These are phyloP conservation scores for Halictus rubicundus DNA, from an alignment of 1,140 invertebrate genomes.

Conservation along the genomic window DNA sequence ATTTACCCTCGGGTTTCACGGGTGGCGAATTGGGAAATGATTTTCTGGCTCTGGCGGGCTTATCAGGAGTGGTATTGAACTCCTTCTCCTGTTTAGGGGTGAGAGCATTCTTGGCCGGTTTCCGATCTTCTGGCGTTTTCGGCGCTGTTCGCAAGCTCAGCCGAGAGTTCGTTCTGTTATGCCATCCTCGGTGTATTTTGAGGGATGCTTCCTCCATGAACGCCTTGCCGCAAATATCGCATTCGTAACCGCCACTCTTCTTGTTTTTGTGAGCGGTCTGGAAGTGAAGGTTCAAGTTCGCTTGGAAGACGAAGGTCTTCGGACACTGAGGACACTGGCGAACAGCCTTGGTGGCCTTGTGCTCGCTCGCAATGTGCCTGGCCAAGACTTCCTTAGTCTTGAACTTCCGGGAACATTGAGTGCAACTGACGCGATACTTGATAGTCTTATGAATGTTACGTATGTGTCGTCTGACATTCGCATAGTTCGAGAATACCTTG, in stretches of 20 bases:
- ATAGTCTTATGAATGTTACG: slow-evolving; percentile 80
- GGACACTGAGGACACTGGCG: slow-evolving; percentile 70
- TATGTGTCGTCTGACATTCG: slow-evolving; percentile 80
- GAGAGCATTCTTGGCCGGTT: neutral
- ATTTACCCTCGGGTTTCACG: slow-evolving; percentile 32
- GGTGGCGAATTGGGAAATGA: slow-evolving; percentile 68
- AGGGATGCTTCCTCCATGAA: slow-evolving; percentile 79
- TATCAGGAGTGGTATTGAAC: slow-evolving; percentile 8
- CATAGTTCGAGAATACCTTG: slow-evolving; percentile 80
- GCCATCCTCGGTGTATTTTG: slow-evolving; percentile 84
- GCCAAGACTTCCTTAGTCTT: slow-evolving; percentile 62
- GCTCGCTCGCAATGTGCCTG: slow-evolving; percentile 53
- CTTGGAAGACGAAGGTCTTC: slow-evolving; percentile 71
- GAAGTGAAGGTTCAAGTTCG: slow-evolving; percentile 69
- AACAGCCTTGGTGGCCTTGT: slow-evolving; percentile 46
- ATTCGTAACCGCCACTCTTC: slow-evolving; percentile 76
- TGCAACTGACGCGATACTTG: slow-evolving; percentile 78
- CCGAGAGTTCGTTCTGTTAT: slow-evolving; percentile 64
- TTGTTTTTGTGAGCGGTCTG: slow-evolving; percentile 65
- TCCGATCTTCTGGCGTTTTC: neutral
- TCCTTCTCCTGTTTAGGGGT: neutral
- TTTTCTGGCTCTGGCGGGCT: slow-evolving; percentile 74
- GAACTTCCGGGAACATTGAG: slow-evolving; percentile 73
- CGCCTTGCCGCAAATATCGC: slow-evolving; percentile 83
- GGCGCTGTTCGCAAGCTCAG: slow-evolving; percentile 6